Conservation (phyloP, 2,888 invertebrate species). For the Villa cingulata region DNA sequence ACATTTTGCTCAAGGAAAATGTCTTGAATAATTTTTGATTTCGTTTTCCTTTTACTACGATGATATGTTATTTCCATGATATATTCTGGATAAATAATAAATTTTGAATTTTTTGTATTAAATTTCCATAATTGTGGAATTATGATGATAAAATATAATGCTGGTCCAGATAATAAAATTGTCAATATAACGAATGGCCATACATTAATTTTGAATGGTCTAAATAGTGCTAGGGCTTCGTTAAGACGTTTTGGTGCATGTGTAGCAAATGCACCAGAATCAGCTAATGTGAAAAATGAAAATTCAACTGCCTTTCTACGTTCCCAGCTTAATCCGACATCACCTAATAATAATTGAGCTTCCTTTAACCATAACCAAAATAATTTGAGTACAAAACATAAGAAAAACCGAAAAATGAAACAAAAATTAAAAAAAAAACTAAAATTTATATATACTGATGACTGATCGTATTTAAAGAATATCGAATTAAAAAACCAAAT, state of each 20-base stretch:
- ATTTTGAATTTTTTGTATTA: constrained; percentile 2
- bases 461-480: too few relatives aligned
- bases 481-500: background rate
- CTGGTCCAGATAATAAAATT: constrained; percentile 51
- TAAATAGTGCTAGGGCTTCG: constrained; percentile 56
- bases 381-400: too few relatives aligned
- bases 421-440: constrained; percentile 8
- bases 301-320: constrained; percentile 58
- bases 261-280: constrained; percentile 63
- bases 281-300: constrained; percentile 60
- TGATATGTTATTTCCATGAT: constrained; percentile 28
- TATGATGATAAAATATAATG: constrained; percentile 52
- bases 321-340: constrained; percentile 60
- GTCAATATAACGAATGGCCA: constrained; percentile 59
- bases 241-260: constrained; percentile 59
- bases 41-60: constrained; percentile 5
- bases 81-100: constrained; percentile 23
- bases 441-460: too few relatives aligned
- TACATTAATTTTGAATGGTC: constrained; percentile 61
- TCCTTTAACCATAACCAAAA: constrained; percentile 39
- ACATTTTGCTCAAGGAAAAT: too few relatives aligned
- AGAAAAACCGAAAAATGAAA: too few relatives aligned
- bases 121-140: constrained; percentile 36
- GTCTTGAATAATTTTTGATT: background rate
- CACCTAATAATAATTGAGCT: constrained; percentile 61